Base-by-base conservation (phyloP, 64 coral and sea anemone species). In the Actinia equina region DNA sequence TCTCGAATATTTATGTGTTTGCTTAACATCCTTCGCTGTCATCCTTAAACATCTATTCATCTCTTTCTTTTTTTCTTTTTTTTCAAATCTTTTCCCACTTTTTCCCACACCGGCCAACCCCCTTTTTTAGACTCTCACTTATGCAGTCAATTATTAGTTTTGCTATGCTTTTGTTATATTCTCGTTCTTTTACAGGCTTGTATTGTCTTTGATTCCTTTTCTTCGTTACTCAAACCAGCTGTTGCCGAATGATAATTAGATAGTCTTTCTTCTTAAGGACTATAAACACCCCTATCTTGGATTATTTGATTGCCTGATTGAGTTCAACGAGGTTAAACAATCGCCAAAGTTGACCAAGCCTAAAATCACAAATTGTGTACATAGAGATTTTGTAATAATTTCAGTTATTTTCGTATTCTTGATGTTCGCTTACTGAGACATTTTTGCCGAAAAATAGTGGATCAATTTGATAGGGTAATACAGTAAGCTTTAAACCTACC, bases 341-440 rank as follows among this genome's bases (percentile, higher is more conserved):
- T 65, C 17, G 62, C 62, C 3, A 65, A 65, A 65, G 62, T 65
- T 74, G n/a, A 74, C 69, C n/a, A 74, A 37, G 69, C 69, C 69
- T 74, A 74, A 74, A 71, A 74, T 74, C 26, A 74, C 69, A 26
- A 74, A 27, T 41, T 74, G 69, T 74, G 69, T 74, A 74, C 69
- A 74, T 74, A 74, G 69, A 41, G 69, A 74, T 74, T 65, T 74
- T 74, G 69, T 74, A 74, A 74, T 74, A 74, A 74, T 74, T 74
- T 41, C 69, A 74, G 69, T 0, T 74, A 74, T 74, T 74, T 74
- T 37, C 30, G 30, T 37, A 37, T 37, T 37, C 30, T 37, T 25
- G 69, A n/a, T 27, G 25, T 74, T 41, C 46, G 46, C 4, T 49
- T 49, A 49, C 30, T 37, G 30, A 49, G 46, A 49, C 46, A 49